Percentiles rank a stretch among this genome's conserved stretches.
Evolutionary conservation across 2,888 invertebrate genomes (phyloP).

Genomic region (Nasonia oneida): DNA sequence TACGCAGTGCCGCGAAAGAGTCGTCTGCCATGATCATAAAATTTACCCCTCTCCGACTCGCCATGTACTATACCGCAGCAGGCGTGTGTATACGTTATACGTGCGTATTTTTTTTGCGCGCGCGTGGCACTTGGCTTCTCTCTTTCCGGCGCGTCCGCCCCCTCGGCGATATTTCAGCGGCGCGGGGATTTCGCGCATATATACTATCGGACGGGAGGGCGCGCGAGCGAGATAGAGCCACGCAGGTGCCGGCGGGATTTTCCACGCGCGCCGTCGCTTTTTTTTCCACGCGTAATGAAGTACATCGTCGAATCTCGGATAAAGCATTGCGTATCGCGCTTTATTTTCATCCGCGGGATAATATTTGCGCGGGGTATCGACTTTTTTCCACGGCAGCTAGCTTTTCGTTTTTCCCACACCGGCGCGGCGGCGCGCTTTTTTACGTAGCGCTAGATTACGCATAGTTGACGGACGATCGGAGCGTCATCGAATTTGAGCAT

Average conservation of each 20-base stretch:
- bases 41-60: conserved; percentile 14
- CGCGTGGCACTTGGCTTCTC: background rate
- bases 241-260: background rate
- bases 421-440: too few relatives aligned
- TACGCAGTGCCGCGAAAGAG: conserved; percentile 14
- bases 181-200: conserved; percentile 44
- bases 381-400: background rate
- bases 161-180: conserved; percentile 52
- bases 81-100: background rate
- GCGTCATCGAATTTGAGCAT: too few relatives aligned
- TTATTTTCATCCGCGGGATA: conserved; percentile 53
- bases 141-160: conserved; percentile 35
- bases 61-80: background rate
- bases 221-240: conserved; percentile 4
- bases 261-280: conserved; percentile 19
- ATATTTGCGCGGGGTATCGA: conserved; percentile 23
- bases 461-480: too few relatives aligned
- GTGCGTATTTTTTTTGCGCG: conserved; percentile 1
- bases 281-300: conserved; percentile 60
- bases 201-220: conserved; percentile 32
- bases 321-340: conserved; percentile 49
- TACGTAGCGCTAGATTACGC: background rate
- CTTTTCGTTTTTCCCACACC: background rate
- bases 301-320: conserved; percentile 57
- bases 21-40: conserved; percentile 55